Conservation (phyloP, 1,140 invertebrate species). For the Neodiprion fabricii region DNA sequence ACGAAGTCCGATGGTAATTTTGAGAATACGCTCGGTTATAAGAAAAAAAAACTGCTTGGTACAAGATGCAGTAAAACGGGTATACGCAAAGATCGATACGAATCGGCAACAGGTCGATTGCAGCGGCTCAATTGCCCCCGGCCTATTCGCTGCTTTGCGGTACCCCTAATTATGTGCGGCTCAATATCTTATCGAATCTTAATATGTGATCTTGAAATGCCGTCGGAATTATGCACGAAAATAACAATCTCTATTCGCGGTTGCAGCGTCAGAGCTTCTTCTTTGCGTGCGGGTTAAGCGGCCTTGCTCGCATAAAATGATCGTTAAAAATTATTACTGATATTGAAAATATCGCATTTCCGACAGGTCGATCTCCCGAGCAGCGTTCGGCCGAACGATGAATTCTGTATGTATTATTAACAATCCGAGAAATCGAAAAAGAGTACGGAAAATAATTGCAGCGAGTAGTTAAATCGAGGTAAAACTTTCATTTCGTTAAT, state of each 20-base stretch:
- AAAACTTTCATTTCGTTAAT: too few species aligned
- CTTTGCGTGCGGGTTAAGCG: not conserved
- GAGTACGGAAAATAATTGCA: too few species aligned
- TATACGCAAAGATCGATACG: constrained; percentile 37
- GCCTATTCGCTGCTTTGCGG: constrained; percentile 21
- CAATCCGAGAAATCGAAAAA: too few species aligned
- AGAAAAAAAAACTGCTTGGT: not conserved
- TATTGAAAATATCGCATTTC: too few species aligned
- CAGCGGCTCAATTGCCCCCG: constrained; percentile 19
- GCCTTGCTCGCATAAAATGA: too few species aligned
- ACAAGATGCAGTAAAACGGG: not conserved
- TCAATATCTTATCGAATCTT: constrained; percentile 49
- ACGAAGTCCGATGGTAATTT: not conserved
- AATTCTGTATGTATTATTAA: too few species aligned
- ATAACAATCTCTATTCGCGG: constrained; percentile 17
- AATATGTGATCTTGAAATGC: constrained; percentile 46
- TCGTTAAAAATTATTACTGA: too few species aligned
- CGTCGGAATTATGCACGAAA: constrained; percentile 44
- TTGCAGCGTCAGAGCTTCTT: not conserved
- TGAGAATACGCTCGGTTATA: not conserved
- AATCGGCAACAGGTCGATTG: constrained; percentile 47
- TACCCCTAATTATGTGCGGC: constrained; percentile 36
- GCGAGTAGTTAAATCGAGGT: too few species aligned
- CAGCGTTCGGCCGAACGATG: too few species aligned
- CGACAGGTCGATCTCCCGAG: too few species aligned